Evolutionary conservation across 2,113 vertebrate species (phyloP).

Genomic region (Sigmodon hispidus): DNA sequence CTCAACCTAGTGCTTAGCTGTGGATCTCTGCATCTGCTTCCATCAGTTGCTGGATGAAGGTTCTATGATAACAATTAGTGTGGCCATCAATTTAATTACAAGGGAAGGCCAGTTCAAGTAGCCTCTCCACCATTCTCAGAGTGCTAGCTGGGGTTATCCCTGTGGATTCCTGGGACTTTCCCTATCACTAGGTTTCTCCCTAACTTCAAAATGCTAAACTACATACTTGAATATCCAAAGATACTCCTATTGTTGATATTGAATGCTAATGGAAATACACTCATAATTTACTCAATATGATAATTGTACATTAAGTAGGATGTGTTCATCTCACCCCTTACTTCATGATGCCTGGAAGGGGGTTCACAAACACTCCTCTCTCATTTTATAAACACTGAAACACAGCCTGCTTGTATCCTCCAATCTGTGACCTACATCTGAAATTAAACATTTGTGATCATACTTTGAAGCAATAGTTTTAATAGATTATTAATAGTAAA

Average conservation of each 20-base stretch:
- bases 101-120: too few relatives aligned
- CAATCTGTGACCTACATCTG: not conserved
- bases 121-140: too few relatives aligned
- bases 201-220: too few relatives aligned
- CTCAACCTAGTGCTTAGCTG: too few relatives aligned
- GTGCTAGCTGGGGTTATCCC: too few relatives aligned
- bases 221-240: too few relatives aligned
- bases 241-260: not conserved
- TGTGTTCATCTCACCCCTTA: not conserved
- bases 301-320: not conserved
- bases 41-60: too few relatives aligned
- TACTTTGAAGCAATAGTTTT: not conserved
- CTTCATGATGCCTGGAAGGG: not conserved
- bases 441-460: slow-evolving; percentile 1
- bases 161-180: too few relatives aligned
- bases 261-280: not conserved
- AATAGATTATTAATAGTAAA: not conserved
- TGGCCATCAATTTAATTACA: too few relatives aligned
- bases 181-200: too few relatives aligned
- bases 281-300: slow-evolving; percentile 10
- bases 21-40: too few relatives aligned
- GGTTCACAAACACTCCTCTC: slow-evolving; percentile 38
- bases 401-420: not conserved
- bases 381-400: slow-evolving; percentile 43
- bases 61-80: too few relatives aligned